Percentiles rank a stretch among this genome's conserved stretches.
phyloP scores from a whole-genome alignment of 1,140 invertebrate genomes.

The Diploscapter pachys region DNA sequence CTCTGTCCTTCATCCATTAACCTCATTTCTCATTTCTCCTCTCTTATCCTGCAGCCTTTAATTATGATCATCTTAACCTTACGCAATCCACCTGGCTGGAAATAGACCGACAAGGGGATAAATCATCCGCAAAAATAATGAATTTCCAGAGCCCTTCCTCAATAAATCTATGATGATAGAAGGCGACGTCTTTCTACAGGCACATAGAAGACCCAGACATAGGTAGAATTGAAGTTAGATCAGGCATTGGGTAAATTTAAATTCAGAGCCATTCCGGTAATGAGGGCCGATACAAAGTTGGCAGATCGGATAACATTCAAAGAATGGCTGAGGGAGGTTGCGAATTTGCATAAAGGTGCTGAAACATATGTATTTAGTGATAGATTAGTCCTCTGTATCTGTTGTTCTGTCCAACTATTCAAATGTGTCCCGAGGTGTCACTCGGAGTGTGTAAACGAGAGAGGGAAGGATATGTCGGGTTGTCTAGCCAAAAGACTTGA shows the following conservation, averaged over 20 bases:
- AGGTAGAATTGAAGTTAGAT: neutral
- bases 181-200: constrained; percentile 31
- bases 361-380: too few relatives aligned
- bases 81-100: neutral
- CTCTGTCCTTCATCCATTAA: too few relatives aligned
- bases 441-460: too few relatives aligned
- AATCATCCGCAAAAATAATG: neutral
- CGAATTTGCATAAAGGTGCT: constrained; percentile 26
- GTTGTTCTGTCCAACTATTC: too few relatives aligned
- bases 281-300: constrained; percentile 22
- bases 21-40: too few relatives aligned
- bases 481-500: too few relatives aligned
- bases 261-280: constrained; percentile 29
- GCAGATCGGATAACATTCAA: constrained; percentile 36
- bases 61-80: too few relatives aligned
- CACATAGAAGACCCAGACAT: constrained; percentile 29
- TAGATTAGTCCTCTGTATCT: too few relatives aligned
- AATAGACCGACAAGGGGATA: neutral
- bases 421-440: too few relatives aligned
- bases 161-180: constrained; percentile 38
- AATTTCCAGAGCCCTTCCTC: constrained; percentile 28
- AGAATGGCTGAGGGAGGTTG: constrained; percentile 36
- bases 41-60: too few relatives aligned
- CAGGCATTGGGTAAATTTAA: neutral
- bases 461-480: too few relatives aligned